Base-by-base conservation (phyloP, 2,888 invertebrate genomes). In the Sepioteuthis lessoniana region DNA sequence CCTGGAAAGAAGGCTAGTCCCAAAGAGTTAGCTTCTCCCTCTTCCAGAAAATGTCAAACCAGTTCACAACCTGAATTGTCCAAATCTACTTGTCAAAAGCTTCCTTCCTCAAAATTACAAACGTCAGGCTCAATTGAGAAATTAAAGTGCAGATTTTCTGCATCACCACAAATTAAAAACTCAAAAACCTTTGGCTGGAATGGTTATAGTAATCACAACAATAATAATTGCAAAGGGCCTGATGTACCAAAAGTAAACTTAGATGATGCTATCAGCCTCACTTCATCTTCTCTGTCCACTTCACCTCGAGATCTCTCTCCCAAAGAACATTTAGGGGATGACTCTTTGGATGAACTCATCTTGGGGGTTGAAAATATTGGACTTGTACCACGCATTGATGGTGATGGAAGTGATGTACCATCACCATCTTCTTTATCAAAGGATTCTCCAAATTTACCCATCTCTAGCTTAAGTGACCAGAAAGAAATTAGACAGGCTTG, bases 301-400 rank as follows among this genome's bases (percentile, higher is more conserved):
- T 92, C 92, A 5, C 92, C 92, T 37, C n/a, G 28, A 10, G 31
- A 42, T 92, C 19, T 31, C 31, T 92, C 46, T 10, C 7, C 35
- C 16, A 46, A 92, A 31, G 92, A 92, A n/a, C 92, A 92, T 31
- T 19, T 92, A 19, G 47, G 92, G 31, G 92, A 92, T 92, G 92
- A 92, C 42, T 92, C 92, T 92, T 42, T 92, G 8, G 92, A 92
- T 46, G 92, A 92, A 38, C 92, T 92, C 47, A 25, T 92, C n/a
- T 46, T 92, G 21, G 92, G 92, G 31, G 47, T 92, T 46, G 92
- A 92, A 19, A 92, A 92, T 47, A 42, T 92, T 92, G 92, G 92
- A 31, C 47, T 92, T 46, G 92, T 92, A n/a, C 92, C 92, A 19
- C 92, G 92, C n/a, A 92, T 47, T n/a, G 92, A 92, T 92, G 92